Evolutionary conservation across 2,888 invertebrate species (phyloP).

Genomic region (Bruchidius siliquastri): DNA sequence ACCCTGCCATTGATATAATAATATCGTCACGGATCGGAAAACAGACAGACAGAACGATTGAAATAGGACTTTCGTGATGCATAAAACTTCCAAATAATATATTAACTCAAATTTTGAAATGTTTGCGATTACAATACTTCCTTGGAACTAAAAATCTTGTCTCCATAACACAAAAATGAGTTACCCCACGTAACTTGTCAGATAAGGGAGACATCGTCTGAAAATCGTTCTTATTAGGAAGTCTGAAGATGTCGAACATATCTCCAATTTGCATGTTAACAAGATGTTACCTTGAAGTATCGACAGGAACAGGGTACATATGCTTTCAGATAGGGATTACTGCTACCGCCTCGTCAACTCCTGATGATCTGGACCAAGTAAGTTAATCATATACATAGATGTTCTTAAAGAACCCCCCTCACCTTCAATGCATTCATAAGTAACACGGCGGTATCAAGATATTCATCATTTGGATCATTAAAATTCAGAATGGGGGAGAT

Average conservation of each 20-base stretch:
- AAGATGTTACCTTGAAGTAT: slow-evolving; percentile 47
- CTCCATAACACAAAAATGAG: background rate
- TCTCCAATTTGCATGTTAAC: slow-evolving; percentile 48
- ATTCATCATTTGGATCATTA: background rate
- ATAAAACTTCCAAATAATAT: too few relatives aligned
- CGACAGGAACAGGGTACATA: slow-evolving; percentile 33
- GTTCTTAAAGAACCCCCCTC: slow-evolving; percentile 23
- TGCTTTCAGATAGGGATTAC: slow-evolving; percentile 3
- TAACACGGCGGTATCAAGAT: slow-evolving; percentile 5
- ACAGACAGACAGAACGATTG: too few relatives aligned
- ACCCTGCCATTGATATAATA: too few relatives aligned
- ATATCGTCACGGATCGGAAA: too few relatives aligned
- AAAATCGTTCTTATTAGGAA: background rate
- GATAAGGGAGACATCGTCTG: background rate
- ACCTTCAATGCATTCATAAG: slow-evolving; percentile 28
- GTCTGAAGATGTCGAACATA: slow-evolving; percentile 25
- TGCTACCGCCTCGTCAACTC: slow-evolving; percentile 27
- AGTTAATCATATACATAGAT: slow-evolving; percentile 35
- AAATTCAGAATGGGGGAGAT: background rate
- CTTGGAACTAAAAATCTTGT: background rate
- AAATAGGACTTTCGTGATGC: too few relatives aligned
- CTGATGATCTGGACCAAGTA: slow-evolving; percentile 30
- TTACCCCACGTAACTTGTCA: background rate
- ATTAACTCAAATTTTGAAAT: too few relatives aligned
- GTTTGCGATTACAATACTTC: too few relatives aligned